These are phyloP conservation scores for Lathronympha strigana DNA, from an alignment of 2,888 invertebrate species.

Conservation along the genomic window DNA sequence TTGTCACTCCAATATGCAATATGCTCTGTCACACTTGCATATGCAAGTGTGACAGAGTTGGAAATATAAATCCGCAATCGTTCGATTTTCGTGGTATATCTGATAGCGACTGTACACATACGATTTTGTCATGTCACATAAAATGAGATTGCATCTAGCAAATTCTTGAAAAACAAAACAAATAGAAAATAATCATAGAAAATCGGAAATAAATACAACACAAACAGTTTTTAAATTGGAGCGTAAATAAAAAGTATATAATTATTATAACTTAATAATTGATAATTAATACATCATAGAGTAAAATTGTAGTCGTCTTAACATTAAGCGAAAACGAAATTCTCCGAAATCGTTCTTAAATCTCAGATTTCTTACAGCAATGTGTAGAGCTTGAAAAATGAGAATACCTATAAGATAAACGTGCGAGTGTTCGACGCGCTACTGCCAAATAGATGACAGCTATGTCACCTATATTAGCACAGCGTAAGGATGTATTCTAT, in stretches of 20 bases:
- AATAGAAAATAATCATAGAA: not conserved
- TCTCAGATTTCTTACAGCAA: constrained; percentile 3
- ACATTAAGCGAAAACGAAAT: not conserved
- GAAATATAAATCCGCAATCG: no score
- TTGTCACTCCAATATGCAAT: no score
- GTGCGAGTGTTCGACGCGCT: no score
- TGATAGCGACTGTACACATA: no score
- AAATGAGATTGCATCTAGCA: not conserved
- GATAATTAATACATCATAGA: not conserved
- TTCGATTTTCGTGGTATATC: no score
- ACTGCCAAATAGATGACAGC: no score
- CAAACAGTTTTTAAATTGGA: not conserved
- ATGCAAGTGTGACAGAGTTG: no score
- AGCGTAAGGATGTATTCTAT: no score
- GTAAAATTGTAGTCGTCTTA: constrained; percentile 30
- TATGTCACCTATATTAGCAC: no score
- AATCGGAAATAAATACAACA: not conserved
- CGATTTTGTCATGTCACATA: not conserved
- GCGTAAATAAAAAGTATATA: not conserved
- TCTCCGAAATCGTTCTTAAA: no score
- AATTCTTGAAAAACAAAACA: not conserved
- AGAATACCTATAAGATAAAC: not conserved
- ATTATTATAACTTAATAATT: not conserved
- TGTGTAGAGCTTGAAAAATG: not conserved
- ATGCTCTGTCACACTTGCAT: no score